A percentile compares a stretch with the other conserved stretches of the same genome.
phyloP scores from a whole-genome alignment of 1,140 invertebrate genomes.

The Tetraneura akinire region DNA sequence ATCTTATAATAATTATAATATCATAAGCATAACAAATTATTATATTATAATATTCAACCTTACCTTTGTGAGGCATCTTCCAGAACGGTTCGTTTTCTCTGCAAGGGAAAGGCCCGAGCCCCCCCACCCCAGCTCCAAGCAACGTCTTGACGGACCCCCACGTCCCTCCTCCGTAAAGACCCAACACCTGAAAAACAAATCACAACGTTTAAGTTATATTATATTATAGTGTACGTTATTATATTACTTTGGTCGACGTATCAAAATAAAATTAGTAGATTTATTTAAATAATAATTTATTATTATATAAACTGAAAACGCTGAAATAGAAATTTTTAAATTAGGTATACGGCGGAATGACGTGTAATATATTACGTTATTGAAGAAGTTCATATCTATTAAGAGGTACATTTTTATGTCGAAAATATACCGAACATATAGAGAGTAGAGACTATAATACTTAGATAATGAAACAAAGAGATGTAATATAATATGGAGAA shows the following conservation, averaged over 20 bases:
- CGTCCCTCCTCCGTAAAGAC: slow-evolving; percentile 57
- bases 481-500: too few relatives aligned
- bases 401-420: background rate
- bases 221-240: too few relatives aligned
- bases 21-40: too few relatives aligned
- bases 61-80: slow-evolving; percentile 74
- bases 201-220: background rate
- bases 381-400: background rate
- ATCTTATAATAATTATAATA: too few relatives aligned
- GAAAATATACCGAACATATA: too few relatives aligned
- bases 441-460: too few relatives aligned
- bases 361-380: too few relatives aligned
- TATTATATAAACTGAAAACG: too few relatives aligned
- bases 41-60: slow-evolving; percentile 52
- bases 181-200: slow-evolving; percentile 54
- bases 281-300: background rate
- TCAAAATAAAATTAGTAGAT: background rate
- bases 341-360: too few relatives aligned
- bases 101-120: slow-evolving; percentile 59
- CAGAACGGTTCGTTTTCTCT: slow-evolving; percentile 64
- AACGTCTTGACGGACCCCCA: slow-evolving; percentile 63
- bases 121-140: slow-evolving; percentile 62
- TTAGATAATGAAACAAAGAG: too few relatives aligned
- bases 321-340: too few relatives aligned
- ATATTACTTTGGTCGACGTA: too few relatives aligned